phyloP scores from a whole-genome alignment of 2,797 vertebrate species.

The Mormyrus proboscirostris region DNA sequence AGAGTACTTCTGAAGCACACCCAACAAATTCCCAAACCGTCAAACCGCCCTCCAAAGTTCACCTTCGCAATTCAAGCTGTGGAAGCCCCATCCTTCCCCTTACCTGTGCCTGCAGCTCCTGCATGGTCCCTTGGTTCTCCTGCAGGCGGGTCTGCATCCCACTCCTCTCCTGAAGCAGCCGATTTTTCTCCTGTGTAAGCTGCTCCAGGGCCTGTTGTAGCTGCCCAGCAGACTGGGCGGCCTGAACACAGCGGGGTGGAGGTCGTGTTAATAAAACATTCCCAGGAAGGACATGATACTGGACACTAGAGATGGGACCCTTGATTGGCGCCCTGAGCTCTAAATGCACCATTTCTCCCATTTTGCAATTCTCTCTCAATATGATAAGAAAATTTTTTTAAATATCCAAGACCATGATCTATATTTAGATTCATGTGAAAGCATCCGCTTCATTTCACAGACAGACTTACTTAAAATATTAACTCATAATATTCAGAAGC shows the following conservation, averaged over 20 bases:
- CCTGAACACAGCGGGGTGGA: slow-evolving; percentile 51
- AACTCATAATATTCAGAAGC: background rate
- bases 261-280: slow-evolving; percentile 7
- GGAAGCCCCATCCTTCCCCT: slow-evolving; percentile 25
- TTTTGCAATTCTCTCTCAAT: background rate
- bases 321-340: background rate
- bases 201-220: slow-evolving; percentile 68
- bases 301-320: background rate
- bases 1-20: background rate
- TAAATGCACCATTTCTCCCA: background rate
- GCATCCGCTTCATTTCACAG: background rate
- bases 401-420: background rate
- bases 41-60: background rate
- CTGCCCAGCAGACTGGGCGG: slow-evolving; percentile 67
- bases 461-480: background rate
- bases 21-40: background rate
- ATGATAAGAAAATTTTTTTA: background rate
- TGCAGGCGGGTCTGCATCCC: slow-evolving; percentile 64
- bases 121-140: slow-evolving; percentile 61
- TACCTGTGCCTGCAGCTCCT: slow-evolving; percentile 77
- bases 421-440: background rate
- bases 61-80: background rate
- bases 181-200: slow-evolving; percentile 70
- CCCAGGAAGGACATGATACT: background rate
- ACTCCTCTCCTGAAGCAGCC: slow-evolving; percentile 70